Conservation (phyloP, 1,140 invertebrate species). For the Lanistes nyassanus region DNA sequence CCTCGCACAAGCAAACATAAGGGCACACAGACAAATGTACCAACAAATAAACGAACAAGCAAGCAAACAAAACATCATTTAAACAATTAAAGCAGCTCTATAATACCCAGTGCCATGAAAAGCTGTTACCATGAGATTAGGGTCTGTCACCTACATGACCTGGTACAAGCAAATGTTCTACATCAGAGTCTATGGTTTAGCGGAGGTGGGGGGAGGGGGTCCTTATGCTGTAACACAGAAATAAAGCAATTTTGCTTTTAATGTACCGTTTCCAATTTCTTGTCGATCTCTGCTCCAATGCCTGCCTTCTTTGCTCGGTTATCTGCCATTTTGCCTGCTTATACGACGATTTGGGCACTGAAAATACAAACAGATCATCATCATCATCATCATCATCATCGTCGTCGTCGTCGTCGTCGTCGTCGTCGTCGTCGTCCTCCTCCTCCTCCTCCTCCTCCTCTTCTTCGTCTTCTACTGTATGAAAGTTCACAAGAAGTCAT, state of each 20-base stretch:
- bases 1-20: conserved; percentile 20
- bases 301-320: conserved; percentile 41
- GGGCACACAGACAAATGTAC: conserved; percentile 11
- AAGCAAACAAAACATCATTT: not conserved
- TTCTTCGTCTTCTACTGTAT: not conserved
- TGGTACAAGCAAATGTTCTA: too few relatives aligned
- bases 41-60: not conserved
- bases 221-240: too few relatives aligned
- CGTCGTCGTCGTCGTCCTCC: too few relatives aligned
- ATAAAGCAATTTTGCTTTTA: too few relatives aligned
- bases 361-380: not conserved
- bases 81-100: too few relatives aligned
- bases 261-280: conserved; percentile 41
- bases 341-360: not conserved
- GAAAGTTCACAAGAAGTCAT: too few relatives aligned
- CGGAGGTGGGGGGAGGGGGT: too few relatives aligned
- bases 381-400: not conserved
- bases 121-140: too few relatives aligned
- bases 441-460: not conserved
- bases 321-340: conserved; percentile 39
- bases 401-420: too few relatives aligned
- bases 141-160: too few relatives aligned
- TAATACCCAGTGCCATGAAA: too few relatives aligned
- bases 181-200: too few relatives aligned
- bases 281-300: conserved; percentile 45